Evolutionary conservation across 2,797 vertebrate species (phyloP), one percentile per base, ranked within the genome.

Genomic region (Argyrosomus regius): DNA sequence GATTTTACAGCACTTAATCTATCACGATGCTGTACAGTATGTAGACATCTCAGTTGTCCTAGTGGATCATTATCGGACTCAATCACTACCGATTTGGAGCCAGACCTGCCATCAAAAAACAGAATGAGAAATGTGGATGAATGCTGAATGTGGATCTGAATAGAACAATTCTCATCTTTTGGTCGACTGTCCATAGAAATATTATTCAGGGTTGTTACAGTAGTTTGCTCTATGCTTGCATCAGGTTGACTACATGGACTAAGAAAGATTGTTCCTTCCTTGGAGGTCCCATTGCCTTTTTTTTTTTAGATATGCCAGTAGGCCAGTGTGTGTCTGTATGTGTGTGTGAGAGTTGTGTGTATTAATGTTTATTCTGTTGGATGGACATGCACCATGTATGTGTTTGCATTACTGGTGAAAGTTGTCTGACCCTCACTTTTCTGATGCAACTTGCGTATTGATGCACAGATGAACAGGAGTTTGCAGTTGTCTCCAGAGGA

Each of bases 401-500:
- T 72, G 66, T 82, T 77, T 77, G 35, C 67, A 68, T 78, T 75
- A 39, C 62, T 35, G 64, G 49, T 26, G 72, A 87, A 83, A 77
- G 58, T 82, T 70, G 71, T 39, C 53, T 57, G 75, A 77, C 75
- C 76, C 62, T 69, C 14, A 53, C 65, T 81, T 68, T 85, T 77
- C 62, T 82, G 65, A 88, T 72, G 78, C 75, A 91, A 82, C 85
- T 65, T 35, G 11, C 77, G 41, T 81, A 81, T 84, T 78, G 85
- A 89, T 69, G 68, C 70, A 46, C 63, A 72, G 79, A 84, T 80
- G 77, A 80, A 73, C 75, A 80, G 75, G 78, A 72, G 81, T 73
- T 81, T 84, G 73, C 61, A 61, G 78, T 75, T 68, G 75, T 90
- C 88, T 89, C 82, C 63, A 50, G 86, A 90, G 83, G 83, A 83